Base-by-base conservation (phyloP, 92 coral and sea anemone species). In the Plumapathes pennacea region DNA sequence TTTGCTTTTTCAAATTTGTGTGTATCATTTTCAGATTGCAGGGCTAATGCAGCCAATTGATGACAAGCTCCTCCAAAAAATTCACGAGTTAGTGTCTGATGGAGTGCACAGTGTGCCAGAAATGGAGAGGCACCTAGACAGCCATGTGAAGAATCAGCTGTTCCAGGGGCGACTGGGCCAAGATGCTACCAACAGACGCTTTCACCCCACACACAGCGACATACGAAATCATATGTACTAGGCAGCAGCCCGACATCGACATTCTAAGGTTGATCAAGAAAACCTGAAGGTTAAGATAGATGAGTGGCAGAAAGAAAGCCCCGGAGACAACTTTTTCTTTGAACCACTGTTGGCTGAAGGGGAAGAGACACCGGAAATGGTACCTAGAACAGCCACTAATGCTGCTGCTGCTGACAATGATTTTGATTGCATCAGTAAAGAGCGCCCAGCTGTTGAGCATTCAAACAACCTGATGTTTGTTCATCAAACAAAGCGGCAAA, bases 101-200 rank as follows among this genome's bases (percentile, higher is more conserved):
- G 89, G 89, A 10, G 78, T 75, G 32, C 74, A 23, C 0, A 48
- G 72, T 61, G 76, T 74, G 19, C 39, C 70, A 24, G 89, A 82
- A 33, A 82, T 82, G 83, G 47, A 59, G 24, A 51, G 78, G 9
- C 83, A 82, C 57, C 29, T 82, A 7, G 17, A 12, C 8, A 3
- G 21, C 21, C 63, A 29, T 42, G 74, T 75, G 23, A 80, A 65
- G 45, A 54, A 24, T 10, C 81, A 79, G 67, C 47, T 64, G 25
- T 80, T 72, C 52, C 8, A 30, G n/a, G 76, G 58, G 5, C 29
- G 32, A 27, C 14, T 51, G 26, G 33, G 26, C 18, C 81, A 80
- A 3, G 67, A 37, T 18, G 5, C 46, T 0, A 28, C 46, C 20
- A 77, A 51, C 60, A 30, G 42, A 20, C 46, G 76, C 5, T 80